These are phyloP conservation scores for Tilapia sparmanii DNA, from an alignment of 2,113 vertebrate species.

Conservation along the genomic window DNA sequence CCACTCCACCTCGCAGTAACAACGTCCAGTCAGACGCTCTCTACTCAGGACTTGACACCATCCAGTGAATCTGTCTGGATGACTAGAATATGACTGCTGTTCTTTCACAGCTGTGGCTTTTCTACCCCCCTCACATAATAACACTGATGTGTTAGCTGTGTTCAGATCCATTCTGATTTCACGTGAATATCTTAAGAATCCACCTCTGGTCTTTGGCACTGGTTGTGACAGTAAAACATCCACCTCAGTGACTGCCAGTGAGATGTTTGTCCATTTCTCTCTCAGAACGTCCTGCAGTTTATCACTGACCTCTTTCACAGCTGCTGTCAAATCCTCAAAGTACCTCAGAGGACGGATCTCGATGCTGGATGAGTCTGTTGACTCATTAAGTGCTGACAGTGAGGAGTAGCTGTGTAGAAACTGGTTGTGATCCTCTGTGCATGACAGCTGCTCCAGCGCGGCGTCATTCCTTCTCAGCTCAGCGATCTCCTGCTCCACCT, in stretches of 20 bases:
- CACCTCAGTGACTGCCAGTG: not conserved
- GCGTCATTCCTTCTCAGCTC: not conserved
- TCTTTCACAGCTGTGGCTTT: not conserved
- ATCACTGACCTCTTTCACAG: not conserved
- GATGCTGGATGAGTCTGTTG: not conserved
- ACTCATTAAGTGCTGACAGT: not conserved
- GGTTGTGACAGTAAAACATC: not conserved
- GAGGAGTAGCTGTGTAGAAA: not conserved
- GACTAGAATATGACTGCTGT: not conserved
- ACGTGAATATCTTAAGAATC: not conserved
- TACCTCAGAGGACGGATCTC: not conserved
- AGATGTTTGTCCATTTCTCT: not conserved
- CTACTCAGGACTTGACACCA: not conserved
- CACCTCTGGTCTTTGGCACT: not conserved
- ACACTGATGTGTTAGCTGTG: not conserved
- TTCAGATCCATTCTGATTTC: not conserved
- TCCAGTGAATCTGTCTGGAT: not conserved
- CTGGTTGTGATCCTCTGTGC: not conserved
- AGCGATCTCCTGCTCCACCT: not conserved
- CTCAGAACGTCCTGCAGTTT: not conserved
- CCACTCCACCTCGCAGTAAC: not conserved
- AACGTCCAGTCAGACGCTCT: not conserved
- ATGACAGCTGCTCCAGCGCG: fast-evolving
- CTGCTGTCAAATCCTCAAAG: not conserved
- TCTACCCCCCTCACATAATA: fast-evolving